Evolutionary conservation across 2,888 invertebrate genomes (phyloP), one percentile per base, ranked within the genome.

Genomic region (Drosophila colorata): DNA sequence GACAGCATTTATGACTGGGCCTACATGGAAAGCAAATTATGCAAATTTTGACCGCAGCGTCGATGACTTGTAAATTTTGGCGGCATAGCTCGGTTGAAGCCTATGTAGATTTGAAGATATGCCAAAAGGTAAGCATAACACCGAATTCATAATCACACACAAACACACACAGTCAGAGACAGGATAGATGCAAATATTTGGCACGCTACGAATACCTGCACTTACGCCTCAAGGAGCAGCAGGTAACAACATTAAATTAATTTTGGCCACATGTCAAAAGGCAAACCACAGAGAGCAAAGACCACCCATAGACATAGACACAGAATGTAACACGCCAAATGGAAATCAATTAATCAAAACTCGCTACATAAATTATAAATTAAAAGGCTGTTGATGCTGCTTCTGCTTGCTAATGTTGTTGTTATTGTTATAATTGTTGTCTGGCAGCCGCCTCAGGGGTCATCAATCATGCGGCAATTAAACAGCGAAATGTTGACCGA

Each of bases 61-160:
- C 89, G 89, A 87, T 88, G 83, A 88, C 83, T 89, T 85, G 88
- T 89, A 87, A 88, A 88, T 85, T 87, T 85, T 65, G 78, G 71
- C 49, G 43, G 51, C 58, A 56, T 55, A 51, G 47, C 35, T 58
- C 31, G 47, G 47, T 43, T 65, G 43, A 52, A 53, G 49, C 57
- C 84, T 74, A 70, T 80, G 72, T 77, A 80, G 89, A 84, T 80
- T 60, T 63, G 55, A 65, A 78, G 87, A 87, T 87, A 84, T 70
- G 74, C 57, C 80, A 66, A 77, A 74, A 65, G 65, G 79, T 70
- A 78, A 71, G 72, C 72, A 67, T 16, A 55, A 61, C 49, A 56
- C 43, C 56, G 44, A 49, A 63, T 28, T 47, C 65, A 46, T 44
- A 74, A 56, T 41, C 46, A 52, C 47, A 49, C 33, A 59, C 35